Evolutionary conservation across 2,888 invertebrate species (phyloP).

Genomic region (Rhimphoctona megacephalus): DNA sequence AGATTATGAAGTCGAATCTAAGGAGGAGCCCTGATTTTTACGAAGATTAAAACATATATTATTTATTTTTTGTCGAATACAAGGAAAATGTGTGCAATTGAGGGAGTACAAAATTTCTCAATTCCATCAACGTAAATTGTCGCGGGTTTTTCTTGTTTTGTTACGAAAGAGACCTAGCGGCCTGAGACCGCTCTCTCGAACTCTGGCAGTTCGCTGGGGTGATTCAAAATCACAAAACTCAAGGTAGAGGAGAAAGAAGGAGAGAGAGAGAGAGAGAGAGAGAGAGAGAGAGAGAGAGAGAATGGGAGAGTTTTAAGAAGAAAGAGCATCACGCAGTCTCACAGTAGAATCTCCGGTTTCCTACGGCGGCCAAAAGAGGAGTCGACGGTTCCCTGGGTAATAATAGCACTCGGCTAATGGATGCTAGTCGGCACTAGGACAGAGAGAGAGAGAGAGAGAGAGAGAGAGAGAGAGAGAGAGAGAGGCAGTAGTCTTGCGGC

Average conservation of each 20-base stretch:
- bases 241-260: slow-evolving; percentile 22
- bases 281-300: background rate
- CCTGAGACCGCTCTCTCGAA: no score
- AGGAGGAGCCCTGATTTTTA: background rate
- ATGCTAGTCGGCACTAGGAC: slow-evolving; percentile 74
- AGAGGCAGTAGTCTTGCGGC: slow-evolving; percentile 60
- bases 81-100: background rate
- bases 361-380: slow-evolving; percentile 80
- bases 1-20: slow-evolving; percentile 49
- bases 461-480: slow-evolving; percentile 30
- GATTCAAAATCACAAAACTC: slow-evolving; percentile 64
- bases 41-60: background rate
- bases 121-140: background rate
- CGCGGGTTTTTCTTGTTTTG: background rate
- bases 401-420: slow-evolving; percentile 84
- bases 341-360: slow-evolving; percentile 74
- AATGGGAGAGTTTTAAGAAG: slow-evolving; percentile 62
- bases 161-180: background rate
- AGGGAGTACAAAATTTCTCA: background rate
- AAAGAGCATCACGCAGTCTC: slow-evolving; percentile 70
- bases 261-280: slow-evolving; percentile 41
- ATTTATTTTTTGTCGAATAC: background rate
- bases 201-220: slow-evolving; percentile 33
- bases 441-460: slow-evolving; percentile 15
- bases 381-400: slow-evolving; percentile 75